Base-by-base conservation (phyloP, 2,888 invertebrate species). In the Luffia ferchaultella region DNA sequence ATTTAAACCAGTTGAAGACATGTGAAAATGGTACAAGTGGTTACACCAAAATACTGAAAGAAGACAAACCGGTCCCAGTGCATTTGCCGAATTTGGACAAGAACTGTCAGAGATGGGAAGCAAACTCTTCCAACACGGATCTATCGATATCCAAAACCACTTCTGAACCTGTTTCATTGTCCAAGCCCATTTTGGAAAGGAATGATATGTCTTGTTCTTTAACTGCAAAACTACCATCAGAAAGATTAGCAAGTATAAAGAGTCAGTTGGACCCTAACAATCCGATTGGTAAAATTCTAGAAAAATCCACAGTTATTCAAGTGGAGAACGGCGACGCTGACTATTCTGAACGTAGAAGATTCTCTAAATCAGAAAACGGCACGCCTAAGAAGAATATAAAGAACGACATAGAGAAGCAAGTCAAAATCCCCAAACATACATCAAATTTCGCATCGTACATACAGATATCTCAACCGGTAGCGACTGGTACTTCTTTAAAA, bases 361-460 rank as follows among this genome's bases (percentile, higher is more conserved):
- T 2, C 41, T 60, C 64, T 52, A 54, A 60, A 45, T 71, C 72
- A 54, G 55, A 61, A 1, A 63, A 58, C 53, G 18, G 15, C 15
- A 62, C 61, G 7, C 69, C 71, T 54, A 20, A 52, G 42, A 72
- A 75, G 53, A 60, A 62, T 16, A 55, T 80, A 7, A 76, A 74
- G 58, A 77, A 68, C 46, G 77, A 77, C 57, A 76, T 79, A 48
- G 76, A 80, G 50, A 83, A 83, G 54, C 79, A 80, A 58, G 56
- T 79, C 0, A 80, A 78, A 60, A 63, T 71, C 12, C 78, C 80
- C 16, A 85, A 84, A 62, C n/a, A n/a, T n/a, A 85, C 87, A 2
- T 87, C 86, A 57, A 86, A 88, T 67, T 87, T 87, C 64, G 87
- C 88, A 52, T 88, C 88, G 50, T 88, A 87, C 63, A 88, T 88